A percentile compares a stretch with the other conserved stretches of the same genome.
Evolutionary conservation across 2,113 vertebrate species (phyloP).

Genomic region (Notothenia rossii): DNA sequence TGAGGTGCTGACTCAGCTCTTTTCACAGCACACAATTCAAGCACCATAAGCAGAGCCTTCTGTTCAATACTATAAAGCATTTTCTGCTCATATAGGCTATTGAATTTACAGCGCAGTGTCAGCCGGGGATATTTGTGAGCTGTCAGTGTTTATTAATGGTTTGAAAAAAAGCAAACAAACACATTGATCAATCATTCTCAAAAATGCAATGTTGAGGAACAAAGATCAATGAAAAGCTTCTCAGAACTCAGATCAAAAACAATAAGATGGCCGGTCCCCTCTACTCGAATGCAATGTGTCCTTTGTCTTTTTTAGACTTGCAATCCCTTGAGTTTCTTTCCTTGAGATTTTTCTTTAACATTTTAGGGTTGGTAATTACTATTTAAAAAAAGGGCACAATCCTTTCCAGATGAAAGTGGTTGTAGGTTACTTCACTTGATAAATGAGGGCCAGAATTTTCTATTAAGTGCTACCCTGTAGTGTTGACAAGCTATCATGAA

Average conservation of each 20-base stretch:
- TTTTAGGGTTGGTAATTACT: background rate
- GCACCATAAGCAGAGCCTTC: conserved; percentile 6
- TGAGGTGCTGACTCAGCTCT: conserved; percentile 3
- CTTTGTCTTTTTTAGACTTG: conserved; percentile 1
- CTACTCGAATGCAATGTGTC: background rate
- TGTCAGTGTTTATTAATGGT: conserved; percentile 51
- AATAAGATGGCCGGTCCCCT: background rate
- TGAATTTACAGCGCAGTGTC: conserved; percentile 22
- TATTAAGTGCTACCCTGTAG: conserved; percentile 15
- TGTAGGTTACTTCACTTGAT: conserved; percentile 5
- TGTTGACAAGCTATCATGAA: conserved; percentile 12
- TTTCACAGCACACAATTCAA: background rate
- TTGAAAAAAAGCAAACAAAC: conserved; percentile 50
- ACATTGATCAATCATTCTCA: conserved; percentile 45
- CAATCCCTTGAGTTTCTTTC: background rate
- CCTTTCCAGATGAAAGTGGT: background rate
- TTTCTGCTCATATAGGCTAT: conserved; percentile 25
- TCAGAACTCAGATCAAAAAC: conserved; percentile 23
- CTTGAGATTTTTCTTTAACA: background rate
- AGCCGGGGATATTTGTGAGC: conserved; percentile 40
- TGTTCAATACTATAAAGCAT: conserved; percentile 19
- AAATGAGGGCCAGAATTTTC: conserved; percentile 31
- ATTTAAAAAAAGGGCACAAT: conserved; percentile 6
- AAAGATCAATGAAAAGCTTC: conserved; percentile 29
- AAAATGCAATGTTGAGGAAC: conserved; percentile 21